Base-by-base conservation (phyloP, 1,140 invertebrate species). In the Drosophila bipectinata region DNA sequence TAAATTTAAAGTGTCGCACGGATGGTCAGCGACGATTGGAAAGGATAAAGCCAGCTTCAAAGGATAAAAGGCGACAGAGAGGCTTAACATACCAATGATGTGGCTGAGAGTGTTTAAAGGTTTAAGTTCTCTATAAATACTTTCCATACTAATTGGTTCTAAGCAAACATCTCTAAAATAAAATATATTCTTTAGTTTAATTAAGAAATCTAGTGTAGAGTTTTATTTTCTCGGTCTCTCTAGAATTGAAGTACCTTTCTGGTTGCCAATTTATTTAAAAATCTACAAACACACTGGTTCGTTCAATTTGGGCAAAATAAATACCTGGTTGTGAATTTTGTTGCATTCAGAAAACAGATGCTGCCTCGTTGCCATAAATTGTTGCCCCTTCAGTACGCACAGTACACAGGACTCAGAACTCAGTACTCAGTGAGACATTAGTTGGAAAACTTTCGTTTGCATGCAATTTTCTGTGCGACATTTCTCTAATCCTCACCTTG, bases 401-500 rank as follows among this genome's bases (percentile, higher is more conserved):
- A 28, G 28, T 8, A 15, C 4, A 3, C 39, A 44, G 14, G 5
- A 7, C 39, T 47, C 47, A 24, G 41, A 53, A 10, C 47, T 37
- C 58, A 73, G 63, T 56, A 63, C 71, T 74, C 24, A 41, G 28
- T 54, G 34, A 55, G 26, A 56, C 79, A 81, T 78, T 82, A 81
- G 58, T 64, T 45, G 67, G 67, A 85, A 69, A 81, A 84, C 73
- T 81, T 84, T 87, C 68, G 61, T 77, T 63, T 84, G 57, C 59
- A 68, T 80, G 67, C 73, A 73, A 80, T 81, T 82, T 59, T 63
- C 74, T 66, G 34, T 56, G 32, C 47, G 44, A 81, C 77, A 85
- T 81, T 81, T 77, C 73, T 78, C 73, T 81, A 87, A 87, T 85
- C 82, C 82, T 78, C 82, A 85, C 68, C 82, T 87, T 58, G 73